These are phyloP conservation scores for Anoplopoma fimbria DNA, from an alignment of 2,113 vertebrate genomes.

Conservation along the genomic window DNA sequence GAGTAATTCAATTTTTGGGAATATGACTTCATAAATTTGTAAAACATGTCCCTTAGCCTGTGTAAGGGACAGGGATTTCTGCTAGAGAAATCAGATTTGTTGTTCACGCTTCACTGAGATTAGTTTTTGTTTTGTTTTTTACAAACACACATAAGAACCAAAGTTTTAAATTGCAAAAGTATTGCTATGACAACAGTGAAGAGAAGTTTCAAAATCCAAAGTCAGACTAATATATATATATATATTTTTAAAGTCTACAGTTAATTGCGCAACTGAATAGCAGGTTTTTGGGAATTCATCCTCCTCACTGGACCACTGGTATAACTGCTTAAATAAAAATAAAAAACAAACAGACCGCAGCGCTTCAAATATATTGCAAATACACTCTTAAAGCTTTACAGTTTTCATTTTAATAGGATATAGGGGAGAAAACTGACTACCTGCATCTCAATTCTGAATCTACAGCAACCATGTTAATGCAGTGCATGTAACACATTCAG, in stretches of 20 bases:
- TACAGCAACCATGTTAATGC: constrained; percentile 23
- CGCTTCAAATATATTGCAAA: constrained; percentile 37
- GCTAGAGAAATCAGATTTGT: constrained; percentile 24
- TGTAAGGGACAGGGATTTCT: neutral
- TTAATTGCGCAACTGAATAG: neutral
- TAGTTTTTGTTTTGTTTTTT: neutral
- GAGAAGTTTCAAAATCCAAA: neutral
- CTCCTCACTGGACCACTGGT: neutral
- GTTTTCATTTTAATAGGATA: constrained; percentile 16
- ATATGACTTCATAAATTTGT: constrained; percentile 18
- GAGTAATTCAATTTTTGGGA: constrained; percentile 7
- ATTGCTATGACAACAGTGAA: constrained; percentile 9
- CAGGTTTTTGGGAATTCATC: neutral
- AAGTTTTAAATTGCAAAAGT: constrained; percentile 3
- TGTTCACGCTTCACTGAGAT: neutral
- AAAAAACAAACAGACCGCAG: neutral
- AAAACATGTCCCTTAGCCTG: constrained; percentile 12
- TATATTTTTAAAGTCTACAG: neutral
- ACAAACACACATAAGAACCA: neutral
- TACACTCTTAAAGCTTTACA: neutral
- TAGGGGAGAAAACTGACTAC: constrained; percentile 27
- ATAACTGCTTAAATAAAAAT: neutral
- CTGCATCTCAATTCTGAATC: constrained; percentile 28
- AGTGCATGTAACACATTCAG: constrained; percentile 30
- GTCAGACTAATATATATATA: neutral